These are phyloP conservation scores for Elysia chlorotica DNA, from an alignment of 1,140 invertebrate species.

Conservation along the genomic window DNA sequence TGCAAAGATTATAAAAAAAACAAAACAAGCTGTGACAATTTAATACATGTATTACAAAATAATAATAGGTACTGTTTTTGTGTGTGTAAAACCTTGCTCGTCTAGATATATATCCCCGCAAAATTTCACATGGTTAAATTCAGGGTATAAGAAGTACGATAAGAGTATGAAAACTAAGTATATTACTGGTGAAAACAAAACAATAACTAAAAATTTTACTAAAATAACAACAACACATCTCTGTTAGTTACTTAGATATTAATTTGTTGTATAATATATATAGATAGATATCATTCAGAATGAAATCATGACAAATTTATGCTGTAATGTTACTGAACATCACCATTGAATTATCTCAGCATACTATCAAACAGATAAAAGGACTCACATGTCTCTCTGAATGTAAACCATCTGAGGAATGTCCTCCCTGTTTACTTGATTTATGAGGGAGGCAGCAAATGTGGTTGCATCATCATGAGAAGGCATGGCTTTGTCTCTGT, in stretches of 20 bases:
- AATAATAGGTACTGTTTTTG: too few species aligned
- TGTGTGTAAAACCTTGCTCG: too few species aligned
- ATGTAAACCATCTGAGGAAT: constrained; percentile 40
- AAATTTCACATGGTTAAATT: too few species aligned
- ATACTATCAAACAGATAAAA: not conserved
- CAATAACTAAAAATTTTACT: not conserved
- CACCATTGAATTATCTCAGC: not conserved
- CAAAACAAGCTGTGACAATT: too few species aligned
- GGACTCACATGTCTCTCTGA: constrained; percentile 46
- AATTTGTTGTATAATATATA: not conserved
- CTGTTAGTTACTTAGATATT: not conserved
- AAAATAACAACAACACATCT: not conserved
- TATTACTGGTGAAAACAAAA: not conserved
- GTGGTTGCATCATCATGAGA: constrained; percentile 27
- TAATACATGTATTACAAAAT: too few species aligned
- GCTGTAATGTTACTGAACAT: not conserved
- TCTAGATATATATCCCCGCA: too few species aligned
- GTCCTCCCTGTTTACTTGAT: constrained; percentile 43
- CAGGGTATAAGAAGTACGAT: too few species aligned
- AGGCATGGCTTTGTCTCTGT: too few species aligned
- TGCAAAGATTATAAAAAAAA: too few species aligned
- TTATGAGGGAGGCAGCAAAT: constrained; percentile 38
- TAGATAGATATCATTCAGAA: not conserved
- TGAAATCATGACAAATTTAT: not conserved
- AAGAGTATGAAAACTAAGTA: too few species aligned